Evolutionary conservation across 2,113 vertebrate genomes (phyloP).

Genomic region (Neolamprologus caudopunctatus): DNA sequence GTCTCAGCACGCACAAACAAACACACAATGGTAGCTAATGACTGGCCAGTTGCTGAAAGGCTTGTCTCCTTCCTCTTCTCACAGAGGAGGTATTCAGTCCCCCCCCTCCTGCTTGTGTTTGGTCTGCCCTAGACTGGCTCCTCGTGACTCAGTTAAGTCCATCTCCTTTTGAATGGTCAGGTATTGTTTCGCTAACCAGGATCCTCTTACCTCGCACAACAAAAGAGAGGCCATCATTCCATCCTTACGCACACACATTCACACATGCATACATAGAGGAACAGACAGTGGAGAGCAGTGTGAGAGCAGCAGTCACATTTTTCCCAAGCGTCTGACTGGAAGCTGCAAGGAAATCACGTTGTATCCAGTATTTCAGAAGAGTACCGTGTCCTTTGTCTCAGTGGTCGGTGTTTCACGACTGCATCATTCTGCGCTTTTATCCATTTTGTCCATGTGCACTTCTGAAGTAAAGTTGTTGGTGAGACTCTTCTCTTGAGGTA

Average conservation of each 20-base stretch:
- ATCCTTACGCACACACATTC: neutral
- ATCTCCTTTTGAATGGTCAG: slow-evolving; percentile 49
- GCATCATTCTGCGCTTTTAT: neutral
- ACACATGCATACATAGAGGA: neutral
- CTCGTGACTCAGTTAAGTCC: slow-evolving; percentile 37
- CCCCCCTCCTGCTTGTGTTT: neutral
- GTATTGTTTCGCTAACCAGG: slow-evolving; percentile 56
- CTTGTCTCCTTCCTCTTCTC: neutral
- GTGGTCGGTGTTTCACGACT: neutral
- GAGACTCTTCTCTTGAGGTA: slow-evolving; percentile 45
- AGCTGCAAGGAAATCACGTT: slow-evolving; percentile 8
- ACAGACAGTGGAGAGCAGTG: slow-evolving; percentile 5
- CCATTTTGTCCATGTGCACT: neutral
- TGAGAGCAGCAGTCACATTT: slow-evolving; percentile 26
- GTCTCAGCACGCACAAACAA: neutral
- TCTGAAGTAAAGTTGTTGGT: neutral
- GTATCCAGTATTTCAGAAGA: neutral
- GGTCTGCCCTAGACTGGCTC: slow-evolving; percentile 11
- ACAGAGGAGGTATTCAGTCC: slow-evolving; percentile 45
- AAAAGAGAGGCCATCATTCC: slow-evolving; percentile 43
- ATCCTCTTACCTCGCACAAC: slow-evolving; percentile 60
- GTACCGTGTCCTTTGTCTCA: neutral
- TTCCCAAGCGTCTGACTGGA: slow-evolving; percentile 2
- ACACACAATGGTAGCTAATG: slow-evolving; percentile 21
- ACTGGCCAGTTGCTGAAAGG: slow-evolving; percentile 18